A percentile compares a stretch with the other conserved stretches of the same genome.
These are phyloP conservation scores for Alligator sinensis DNA, from an alignment of 2,113 vertebrate species.

Conservation along the genomic window DNA sequence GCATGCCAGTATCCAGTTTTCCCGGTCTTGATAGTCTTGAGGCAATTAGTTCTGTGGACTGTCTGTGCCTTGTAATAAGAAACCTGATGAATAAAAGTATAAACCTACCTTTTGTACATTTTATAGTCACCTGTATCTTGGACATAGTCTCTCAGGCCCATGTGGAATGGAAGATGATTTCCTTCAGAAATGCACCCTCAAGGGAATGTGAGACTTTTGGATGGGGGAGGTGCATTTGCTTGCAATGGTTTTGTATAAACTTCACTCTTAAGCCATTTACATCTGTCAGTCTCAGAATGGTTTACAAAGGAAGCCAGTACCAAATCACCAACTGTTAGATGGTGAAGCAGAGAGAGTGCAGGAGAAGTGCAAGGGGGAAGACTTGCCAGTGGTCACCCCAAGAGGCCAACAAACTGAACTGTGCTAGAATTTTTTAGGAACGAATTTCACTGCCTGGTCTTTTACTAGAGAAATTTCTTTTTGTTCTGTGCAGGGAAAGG, in stretches of 20 bases:
- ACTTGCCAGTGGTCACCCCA: neutral
- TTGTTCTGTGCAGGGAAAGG: neutral
- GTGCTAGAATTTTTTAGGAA: neutral
- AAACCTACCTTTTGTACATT: neutral
- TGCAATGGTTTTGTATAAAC: too few relatives aligned
- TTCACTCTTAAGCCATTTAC: neutral
- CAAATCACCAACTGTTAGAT: neutral
- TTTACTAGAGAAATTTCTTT: neutral
- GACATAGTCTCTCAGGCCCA: neutral
- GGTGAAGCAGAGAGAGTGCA: neutral
- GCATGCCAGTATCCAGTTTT: neutral
- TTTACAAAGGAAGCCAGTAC: neutral
- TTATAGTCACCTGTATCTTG: neutral
- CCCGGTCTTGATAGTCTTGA: neutral
- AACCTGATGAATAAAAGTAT: neutral
- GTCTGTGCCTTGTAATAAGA: neutral
- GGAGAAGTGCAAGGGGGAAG: neutral
- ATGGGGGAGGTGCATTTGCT: too few relatives aligned
- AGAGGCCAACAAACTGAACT: neutral
- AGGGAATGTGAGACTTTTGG: too few relatives aligned
- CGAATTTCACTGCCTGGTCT: neutral
- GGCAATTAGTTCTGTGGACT: neutral
- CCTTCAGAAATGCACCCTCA: neutral
- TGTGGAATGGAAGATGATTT: neutral
- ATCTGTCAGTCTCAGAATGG: neutral